A percentile compares a stretch with the other conserved stretches of the same genome.
phyloP scores from a whole-genome alignment of 1,140 invertebrate species.

The Zaprionus ornatus region DNA sequence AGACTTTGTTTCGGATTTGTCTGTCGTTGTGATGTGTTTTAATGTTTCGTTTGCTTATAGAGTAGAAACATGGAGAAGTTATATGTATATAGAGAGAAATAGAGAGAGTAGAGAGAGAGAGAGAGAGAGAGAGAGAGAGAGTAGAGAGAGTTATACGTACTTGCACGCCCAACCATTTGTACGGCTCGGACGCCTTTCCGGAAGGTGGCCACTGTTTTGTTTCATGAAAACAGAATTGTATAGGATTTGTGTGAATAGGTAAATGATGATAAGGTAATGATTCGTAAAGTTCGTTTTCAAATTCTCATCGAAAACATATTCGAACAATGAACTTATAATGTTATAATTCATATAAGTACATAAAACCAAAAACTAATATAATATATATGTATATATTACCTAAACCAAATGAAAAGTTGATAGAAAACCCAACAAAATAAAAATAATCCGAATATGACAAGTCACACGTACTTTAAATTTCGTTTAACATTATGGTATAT shows the following conservation, averaged over 20 bases:
- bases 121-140: constrained; percentile 56
- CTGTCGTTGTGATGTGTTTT: constrained; percentile 32
- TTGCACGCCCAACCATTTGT: constrained; percentile 98
- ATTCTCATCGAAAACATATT: constrained; percentile 42
- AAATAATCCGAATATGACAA: constrained; percentile 33
- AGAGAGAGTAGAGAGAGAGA: constrained; percentile 56
- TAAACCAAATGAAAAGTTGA: constrained; percentile 30
- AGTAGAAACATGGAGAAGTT: constrained; percentile 42
- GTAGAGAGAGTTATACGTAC: constrained; percentile 90
- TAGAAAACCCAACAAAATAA: constrained; percentile 33
- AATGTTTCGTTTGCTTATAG: constrained; percentile 67
- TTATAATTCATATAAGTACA: constrained; percentile 54
- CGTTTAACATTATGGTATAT: constrained; percentile 64
- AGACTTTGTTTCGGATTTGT: constrained; percentile 27
- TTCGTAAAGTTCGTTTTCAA: constrained; percentile 51
- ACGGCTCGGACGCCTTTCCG: constrained; percentile 99
- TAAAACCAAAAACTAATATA: constrained; percentile 41
- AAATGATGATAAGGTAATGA: constrained; percentile 82
- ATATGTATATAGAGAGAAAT: constrained; percentile 51
- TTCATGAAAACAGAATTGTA: constrained; percentile 84
- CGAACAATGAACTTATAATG: constrained; percentile 33
- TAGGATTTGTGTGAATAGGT: constrained; percentile 83
- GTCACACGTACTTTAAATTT: constrained; percentile 64
- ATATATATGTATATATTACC: constrained; percentile 25
- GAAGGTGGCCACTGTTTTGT: constrained; percentile 97